A percentile compares a stretch with the other conserved stretches of the same genome.
Conservation (phyloP, 2,113 vertebrate genomes). For the Cricetomys ansorgei region DNA sequence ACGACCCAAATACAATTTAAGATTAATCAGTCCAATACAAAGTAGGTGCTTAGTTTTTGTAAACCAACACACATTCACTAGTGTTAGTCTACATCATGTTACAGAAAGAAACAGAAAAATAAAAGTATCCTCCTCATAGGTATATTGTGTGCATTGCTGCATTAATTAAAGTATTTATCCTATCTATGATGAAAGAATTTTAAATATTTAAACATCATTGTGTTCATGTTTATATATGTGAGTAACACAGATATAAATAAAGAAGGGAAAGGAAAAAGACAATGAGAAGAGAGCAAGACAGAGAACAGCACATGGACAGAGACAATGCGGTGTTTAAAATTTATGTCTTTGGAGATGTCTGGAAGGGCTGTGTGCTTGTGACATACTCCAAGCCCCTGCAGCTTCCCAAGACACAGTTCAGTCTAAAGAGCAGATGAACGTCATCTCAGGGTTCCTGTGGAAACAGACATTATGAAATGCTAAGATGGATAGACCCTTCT, state of each 20-base stretch:
- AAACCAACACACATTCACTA: neutral
- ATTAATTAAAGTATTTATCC: neutral
- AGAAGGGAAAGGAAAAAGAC: neutral
- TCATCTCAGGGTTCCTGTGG: conserved; percentile 28
- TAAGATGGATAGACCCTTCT: neutral
- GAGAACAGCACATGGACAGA: neutral
- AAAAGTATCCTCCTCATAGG: neutral
- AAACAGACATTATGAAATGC: conserved; percentile 50
- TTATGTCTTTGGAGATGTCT: neutral
- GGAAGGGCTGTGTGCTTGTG: neutral
- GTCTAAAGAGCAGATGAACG: conserved; percentile 31
- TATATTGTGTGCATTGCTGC: neutral
- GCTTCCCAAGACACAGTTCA: neutral
- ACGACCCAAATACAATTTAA: neutral
- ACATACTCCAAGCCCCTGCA: neutral
- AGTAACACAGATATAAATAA: neutral
- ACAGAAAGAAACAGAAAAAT: neutral
- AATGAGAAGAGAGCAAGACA: too few relatives aligned
- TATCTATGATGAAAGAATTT: neutral
- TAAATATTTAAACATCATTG: neutral
- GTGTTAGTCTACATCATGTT: neutral
- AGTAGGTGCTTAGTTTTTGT: neutral
- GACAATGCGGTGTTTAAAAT: neutral
- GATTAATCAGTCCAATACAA: neutral
- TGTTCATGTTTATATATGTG: neutral